phyloP scores from a whole-genome alignment of 2,888 invertebrate genomes.

The Bembecia ichneumoniformis region DNA sequence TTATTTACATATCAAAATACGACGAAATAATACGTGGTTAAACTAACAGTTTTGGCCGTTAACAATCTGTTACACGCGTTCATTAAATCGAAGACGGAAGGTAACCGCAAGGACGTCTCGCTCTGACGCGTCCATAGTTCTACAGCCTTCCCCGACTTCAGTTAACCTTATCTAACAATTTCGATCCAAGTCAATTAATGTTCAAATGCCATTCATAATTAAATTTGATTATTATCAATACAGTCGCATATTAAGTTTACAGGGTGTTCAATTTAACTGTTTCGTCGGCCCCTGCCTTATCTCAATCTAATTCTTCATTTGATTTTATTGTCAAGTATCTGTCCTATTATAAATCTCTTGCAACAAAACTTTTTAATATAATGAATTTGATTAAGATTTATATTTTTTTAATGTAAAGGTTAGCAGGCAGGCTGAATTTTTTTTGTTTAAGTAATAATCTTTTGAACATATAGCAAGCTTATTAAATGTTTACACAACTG shows the following conservation, averaged over 20 bases:
- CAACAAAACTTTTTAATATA: no score
- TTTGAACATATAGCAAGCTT: no score
- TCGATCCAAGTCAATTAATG: constrained; percentile 34
- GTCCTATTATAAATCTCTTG: no score
- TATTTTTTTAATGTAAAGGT: no score
- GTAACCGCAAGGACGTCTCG: constrained; percentile 19
- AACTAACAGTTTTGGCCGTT: constrained; percentile 1
- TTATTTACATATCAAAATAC: no score
- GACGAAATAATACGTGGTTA: no score
- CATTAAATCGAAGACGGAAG: constrained; percentile 23
- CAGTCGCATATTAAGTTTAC: constrained; percentile 12
- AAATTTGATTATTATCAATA: constrained; percentile 35
- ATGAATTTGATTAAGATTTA: no score
- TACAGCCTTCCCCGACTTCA: constrained; percentile 7
- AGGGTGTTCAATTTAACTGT: not conserved
- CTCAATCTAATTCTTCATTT: not conserved
- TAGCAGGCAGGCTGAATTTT: no score
- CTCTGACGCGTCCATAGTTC: not conserved
- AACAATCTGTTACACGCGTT: constrained; percentile 2
- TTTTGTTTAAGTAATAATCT: no score
- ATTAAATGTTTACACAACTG: no score
- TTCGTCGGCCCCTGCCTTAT: not conserved
- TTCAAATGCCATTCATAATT: constrained; percentile 29
- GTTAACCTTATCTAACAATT: constrained; percentile 25
- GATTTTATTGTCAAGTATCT: not conserved